Evolutionary conservation across 2,113 vertebrate genomes (phyloP), one percentile per base, ranked within the genome.

Genomic region (Protobothrops flavoviridis): DNA sequence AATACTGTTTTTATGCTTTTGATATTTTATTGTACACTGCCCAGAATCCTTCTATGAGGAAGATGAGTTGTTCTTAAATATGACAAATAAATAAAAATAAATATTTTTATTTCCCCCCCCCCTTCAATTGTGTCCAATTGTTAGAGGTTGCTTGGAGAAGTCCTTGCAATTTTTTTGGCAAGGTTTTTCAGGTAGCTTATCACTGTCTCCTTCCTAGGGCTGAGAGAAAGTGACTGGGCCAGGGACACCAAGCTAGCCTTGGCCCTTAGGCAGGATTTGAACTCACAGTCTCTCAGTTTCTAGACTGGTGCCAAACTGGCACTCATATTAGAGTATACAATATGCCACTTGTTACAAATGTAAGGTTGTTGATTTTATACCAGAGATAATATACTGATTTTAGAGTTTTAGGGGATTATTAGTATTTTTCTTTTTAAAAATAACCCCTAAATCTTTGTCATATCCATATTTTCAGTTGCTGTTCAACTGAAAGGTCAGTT

Each of bases 401-500:
- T 56, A 91, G 10, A 45, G 6, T 59, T 86, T 85, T 21, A 21
- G 53, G 43, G 48, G 39, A 43, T 45, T 8, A 26, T 59, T 43
- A 57, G 48, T 48, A 33, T 52, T 87, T 52, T 87, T 50, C 9
- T 50, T 87, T 87, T 29, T 15, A 87, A 87, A 87, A 87, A 52
- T 50, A n/a, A 52, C 0, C 0, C n/a, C 8, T 50, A 85, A 91
- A 52, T 33, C n/a, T 81, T 86, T 86, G 56, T 9, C 74, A 57
- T 57, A 45, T 45, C 53, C 45, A 20, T 94, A 93, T 24, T 17
- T 11, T 21, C 24, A 88, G 52, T 10, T n/a, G 1, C 2, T 53
- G 91, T 33, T 91, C 93, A 91, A 2, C 21, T 92, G 74, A 50
- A 64, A 91, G 3, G 17, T 61, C 50, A 50, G 64, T 88, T 92